These are phyloP conservation scores for Propsilocerus akamusi DNA, from an alignment of 1,140 invertebrate species.

Conservation along the genomic window DNA sequence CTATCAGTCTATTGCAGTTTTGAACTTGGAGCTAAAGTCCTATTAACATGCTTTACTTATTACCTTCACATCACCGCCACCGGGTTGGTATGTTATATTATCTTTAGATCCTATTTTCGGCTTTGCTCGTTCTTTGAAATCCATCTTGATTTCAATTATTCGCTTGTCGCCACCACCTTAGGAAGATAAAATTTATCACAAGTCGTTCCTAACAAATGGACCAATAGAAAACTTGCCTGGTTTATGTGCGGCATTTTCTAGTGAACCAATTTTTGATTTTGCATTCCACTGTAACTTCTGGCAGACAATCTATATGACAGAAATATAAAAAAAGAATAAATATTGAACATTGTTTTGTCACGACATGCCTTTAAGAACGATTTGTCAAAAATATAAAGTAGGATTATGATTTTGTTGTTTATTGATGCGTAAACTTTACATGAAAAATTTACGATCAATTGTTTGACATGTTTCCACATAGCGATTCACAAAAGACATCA, in stretches of 20 bases:
- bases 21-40: neutral
- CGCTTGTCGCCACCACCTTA: conserved; percentile 70
- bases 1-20: neutral
- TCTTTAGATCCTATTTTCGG: conserved; percentile 85
- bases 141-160: conserved; percentile 73
- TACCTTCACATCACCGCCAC: conserved; percentile 84
- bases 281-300: conserved; percentile 85
- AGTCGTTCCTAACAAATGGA: too few species aligned
- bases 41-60: conserved; percentile 9
- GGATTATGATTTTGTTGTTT: too few species aligned
- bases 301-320: conserved; percentile 45
- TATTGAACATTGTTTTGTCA: neutral
- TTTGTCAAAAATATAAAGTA: too few species aligned
- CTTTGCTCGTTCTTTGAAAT: conserved; percentile 82
- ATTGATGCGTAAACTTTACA: too few species aligned
- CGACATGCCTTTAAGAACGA: too few species aligned
- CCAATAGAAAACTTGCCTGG: too few species aligned
- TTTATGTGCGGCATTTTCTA: conserved; percentile 85
- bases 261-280: conserved; percentile 79
- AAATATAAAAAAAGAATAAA: neutral
- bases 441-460: too few species aligned
- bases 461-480: too few species aligned
- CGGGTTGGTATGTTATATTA: conserved; percentile 61
- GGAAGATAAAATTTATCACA: too few species aligned
- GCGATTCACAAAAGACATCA: too few species aligned